These are phyloP conservation scores for Crotophaga sulcirostris DNA, from an alignment of 2,113 vertebrate genomes.

Conservation along the genomic window DNA sequence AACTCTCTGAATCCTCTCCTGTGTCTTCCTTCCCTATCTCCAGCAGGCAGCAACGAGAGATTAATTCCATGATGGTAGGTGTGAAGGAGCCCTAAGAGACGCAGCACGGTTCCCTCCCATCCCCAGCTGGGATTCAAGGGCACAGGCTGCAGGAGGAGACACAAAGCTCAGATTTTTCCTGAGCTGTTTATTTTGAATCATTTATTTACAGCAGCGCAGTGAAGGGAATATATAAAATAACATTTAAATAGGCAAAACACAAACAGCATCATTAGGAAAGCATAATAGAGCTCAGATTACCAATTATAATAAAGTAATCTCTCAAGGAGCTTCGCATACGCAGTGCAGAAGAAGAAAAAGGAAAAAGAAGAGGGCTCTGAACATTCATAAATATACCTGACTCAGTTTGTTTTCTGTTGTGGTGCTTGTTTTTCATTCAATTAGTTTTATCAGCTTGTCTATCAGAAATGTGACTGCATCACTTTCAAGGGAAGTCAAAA, in stretches of 20 bases:
- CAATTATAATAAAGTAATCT: constrained; percentile 56
- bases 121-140: neutral
- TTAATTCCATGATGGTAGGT: neutral
- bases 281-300: constrained; percentile 39
- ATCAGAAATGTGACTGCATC: neutral
- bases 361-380: neutral
- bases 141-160: neutral
- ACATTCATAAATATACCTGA: neutral
- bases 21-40: neutral
- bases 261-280: constrained; percentile 39
- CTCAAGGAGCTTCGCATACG: constrained; percentile 11
- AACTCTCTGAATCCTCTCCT: accelerated
- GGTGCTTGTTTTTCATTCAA: neutral
- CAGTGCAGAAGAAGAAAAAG: neutral
- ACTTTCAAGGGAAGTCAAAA: neutral
- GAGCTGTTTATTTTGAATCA: neutral
- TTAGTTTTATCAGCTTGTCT: neutral
- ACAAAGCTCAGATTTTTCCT: neutral
- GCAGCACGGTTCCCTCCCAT: neutral
- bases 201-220: constrained; percentile 16
- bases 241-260: constrained; percentile 54
- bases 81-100: neutral
- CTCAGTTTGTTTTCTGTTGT: neutral
- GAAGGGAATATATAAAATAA: constrained; percentile 13
- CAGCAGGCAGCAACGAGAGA: neutral